Evolutionary conservation across 2,888 invertebrate species (phyloP), one percentile per base, ranked within the genome.

Genomic region (Cantharis rustica): DNA sequence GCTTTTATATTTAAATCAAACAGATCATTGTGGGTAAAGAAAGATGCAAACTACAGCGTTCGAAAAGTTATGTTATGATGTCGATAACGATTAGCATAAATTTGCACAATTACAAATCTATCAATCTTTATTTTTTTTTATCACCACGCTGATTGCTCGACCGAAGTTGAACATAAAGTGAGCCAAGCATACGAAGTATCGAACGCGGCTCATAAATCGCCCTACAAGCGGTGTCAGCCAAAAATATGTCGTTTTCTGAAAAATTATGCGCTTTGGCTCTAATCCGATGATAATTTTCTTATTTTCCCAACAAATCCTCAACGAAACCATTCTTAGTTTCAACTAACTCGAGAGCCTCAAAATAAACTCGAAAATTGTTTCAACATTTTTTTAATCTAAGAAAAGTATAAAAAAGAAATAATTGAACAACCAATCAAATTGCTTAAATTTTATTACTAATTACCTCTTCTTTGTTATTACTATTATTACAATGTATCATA

Each of bases 1-100:
- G 20, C 31, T 16, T 31, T 68, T 68, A 68, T 61, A 66, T 75
- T 75, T 71, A 75, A 75, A 66, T 68, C 26, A 27, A 27, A 69
- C 16, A 16, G 27, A 16, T 31, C 31, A 31, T 31, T n/a, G 31
- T 31, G 31, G 31, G 31, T 31, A 31, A 31, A 31, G 5, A 9
- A 31, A 31, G 31, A 31, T 31, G 31, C 31, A 31, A 31, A 23
- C 23, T 23, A 31, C 31, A 31, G 31, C 31, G 31, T 31, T 31
- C 31, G 31, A 31, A 31, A 31, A 13, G 31, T 31, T 31, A 31
- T 31, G 31, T 13, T 23, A 23, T 23, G 23, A 23, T 13, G 31
- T 31, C 31, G 31, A 31, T 31, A 23, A 31, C 13, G 31, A 31
- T 31, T 31, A 31, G 13, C 31, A 31, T 31, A 31, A 31, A 31